phyloP scores from a whole-genome alignment of 2,888 invertebrate species.

The Thera britannica region DNA sequence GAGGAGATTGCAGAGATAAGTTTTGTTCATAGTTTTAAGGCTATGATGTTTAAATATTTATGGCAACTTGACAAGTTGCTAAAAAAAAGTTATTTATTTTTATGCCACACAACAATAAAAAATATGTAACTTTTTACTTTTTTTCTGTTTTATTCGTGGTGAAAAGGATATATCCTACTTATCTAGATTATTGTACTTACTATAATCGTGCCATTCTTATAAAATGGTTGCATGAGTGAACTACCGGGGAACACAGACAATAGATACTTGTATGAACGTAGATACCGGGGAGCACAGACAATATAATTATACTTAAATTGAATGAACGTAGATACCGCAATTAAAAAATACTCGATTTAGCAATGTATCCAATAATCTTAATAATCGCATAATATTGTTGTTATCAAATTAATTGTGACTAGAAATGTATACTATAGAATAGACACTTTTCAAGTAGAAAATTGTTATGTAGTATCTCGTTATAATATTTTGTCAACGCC shows the following conservation, averaged over 20 bases:
- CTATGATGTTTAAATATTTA: too few species aligned
- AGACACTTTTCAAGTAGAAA: too few species aligned
- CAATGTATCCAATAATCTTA: not conserved
- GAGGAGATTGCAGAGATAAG: not conserved
- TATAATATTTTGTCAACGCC: not conserved
- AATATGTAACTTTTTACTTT: too few species aligned
- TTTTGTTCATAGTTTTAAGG: not conserved
- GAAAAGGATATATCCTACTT: not conserved
- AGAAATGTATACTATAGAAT: slow-evolving; percentile 1
- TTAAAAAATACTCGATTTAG: not conserved
- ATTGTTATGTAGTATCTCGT: not conserved
- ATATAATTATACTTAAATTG: slow-evolving; percentile 1
- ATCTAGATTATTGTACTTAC: slow-evolving; percentile 4
- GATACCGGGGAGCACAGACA: not conserved
- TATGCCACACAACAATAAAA: too few species aligned
- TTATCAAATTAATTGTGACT: not conserved
- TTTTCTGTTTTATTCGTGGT: not conserved
- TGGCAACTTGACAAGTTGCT: too few species aligned
- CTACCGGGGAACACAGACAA: not conserved
- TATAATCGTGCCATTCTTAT: slow-evolving; percentile 5
- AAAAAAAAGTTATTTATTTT: too few species aligned
- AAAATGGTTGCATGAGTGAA: not conserved
- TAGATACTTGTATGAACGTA: not conserved
- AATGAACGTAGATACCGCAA: not conserved
- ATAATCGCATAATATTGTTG: slow-evolving; percentile 7